Evolutionary conservation across 1,140 invertebrate genomes (phyloP).

Genomic region (Sminthurides bifidus): DNA sequence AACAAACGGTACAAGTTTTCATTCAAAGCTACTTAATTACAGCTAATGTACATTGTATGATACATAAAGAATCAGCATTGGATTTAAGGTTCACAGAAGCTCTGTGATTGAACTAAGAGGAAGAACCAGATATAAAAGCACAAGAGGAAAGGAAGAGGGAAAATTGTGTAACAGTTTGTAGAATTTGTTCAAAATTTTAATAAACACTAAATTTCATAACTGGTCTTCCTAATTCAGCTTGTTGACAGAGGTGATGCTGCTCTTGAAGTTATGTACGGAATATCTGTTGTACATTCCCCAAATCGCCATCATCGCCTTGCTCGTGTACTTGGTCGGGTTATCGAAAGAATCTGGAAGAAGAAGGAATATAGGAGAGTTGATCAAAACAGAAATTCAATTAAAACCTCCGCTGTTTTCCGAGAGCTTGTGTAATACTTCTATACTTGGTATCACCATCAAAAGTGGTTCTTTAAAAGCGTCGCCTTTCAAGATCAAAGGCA

Average conservation of each 20-base stretch:
- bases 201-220: neutral
- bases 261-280: slow-evolving; percentile 31
- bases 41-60: neutral
- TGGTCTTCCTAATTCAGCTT: slow-evolving; percentile 14
- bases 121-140: neutral
- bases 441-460: too few relatives aligned
- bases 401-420: too few relatives aligned
- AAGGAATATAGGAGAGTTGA: slow-evolving; percentile 4
- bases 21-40: too few relatives aligned
- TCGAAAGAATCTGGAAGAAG: slow-evolving; percentile 38
- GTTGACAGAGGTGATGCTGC: slow-evolving; percentile 14
- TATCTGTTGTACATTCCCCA: slow-evolving; percentile 67
- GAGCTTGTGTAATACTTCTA: too few relatives aligned
- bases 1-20: too few relatives aligned
- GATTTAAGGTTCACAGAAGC: too few relatives aligned
- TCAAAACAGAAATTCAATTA: too few relatives aligned
- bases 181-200: neutral
- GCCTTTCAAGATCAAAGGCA: too few relatives aligned
- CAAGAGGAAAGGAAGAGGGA: neutral
- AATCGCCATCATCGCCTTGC: slow-evolving; percentile 77
- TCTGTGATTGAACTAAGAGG: too few relatives aligned
- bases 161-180: neutral
- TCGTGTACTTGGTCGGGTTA: slow-evolving; percentile 61
- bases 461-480: too few relatives aligned
- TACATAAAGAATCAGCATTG: too few relatives aligned